A percentile compares a stretch with the other conserved stretches of the same genome.
phyloP scores from a whole-genome alignment of 2,113 vertebrate genomes.

The Equus przewalskii region DNA sequence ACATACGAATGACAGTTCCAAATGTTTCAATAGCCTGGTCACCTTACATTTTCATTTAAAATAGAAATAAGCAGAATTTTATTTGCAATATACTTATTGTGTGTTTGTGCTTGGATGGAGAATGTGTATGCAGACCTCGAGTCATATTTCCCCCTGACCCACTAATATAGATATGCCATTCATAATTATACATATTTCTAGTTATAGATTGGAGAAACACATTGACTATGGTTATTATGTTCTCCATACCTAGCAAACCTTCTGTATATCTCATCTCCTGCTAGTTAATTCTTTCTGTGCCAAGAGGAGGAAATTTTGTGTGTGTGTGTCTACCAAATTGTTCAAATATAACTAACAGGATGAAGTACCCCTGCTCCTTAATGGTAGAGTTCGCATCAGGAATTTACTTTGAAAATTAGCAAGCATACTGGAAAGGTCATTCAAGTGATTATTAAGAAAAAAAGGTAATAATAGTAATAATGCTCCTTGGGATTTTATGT shows the following conservation, averaged over 20 bases:
- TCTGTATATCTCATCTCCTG: neutral
- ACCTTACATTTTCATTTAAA: conserved; percentile 48
- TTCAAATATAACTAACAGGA: neutral
- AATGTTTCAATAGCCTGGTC: neutral
- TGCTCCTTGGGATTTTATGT: neutral
- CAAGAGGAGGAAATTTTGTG: neutral
- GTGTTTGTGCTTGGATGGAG: neutral
- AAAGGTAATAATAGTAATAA: conserved; percentile 15
- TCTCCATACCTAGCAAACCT: neutral
- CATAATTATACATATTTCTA: neutral
- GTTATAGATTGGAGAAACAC: neutral
- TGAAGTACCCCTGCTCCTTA: neutral
- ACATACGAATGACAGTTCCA: neutral
- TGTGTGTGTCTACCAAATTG: neutral
- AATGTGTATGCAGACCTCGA: neutral
- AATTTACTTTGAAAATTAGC: neutral
- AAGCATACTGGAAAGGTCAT: neutral
- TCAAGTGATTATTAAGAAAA: neutral
- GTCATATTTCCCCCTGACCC: neutral
- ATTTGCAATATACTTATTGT: neutral
- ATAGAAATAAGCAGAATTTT: neutral
- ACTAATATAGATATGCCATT: neutral
- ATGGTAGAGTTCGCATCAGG: neutral
- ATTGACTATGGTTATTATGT: neutral
- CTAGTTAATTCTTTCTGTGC: neutral